A percentile compares a stretch with the other conserved stretches of the same genome.
These are phyloP conservation scores for Hydrozoanthus tunicans DNA, from an alignment of 64 coral and sea anemone genomes.

Conservation along the genomic window DNA sequence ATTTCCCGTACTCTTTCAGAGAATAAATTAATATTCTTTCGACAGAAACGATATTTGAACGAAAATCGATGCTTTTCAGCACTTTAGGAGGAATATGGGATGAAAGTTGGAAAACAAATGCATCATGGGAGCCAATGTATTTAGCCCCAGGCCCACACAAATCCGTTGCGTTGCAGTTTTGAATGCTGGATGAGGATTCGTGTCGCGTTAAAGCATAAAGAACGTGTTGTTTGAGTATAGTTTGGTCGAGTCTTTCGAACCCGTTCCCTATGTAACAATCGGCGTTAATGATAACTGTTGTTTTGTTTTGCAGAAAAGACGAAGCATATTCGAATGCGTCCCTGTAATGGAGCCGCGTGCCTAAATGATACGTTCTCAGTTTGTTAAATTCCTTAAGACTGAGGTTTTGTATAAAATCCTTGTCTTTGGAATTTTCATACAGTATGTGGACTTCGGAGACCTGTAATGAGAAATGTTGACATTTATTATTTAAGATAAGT, in stretches of 20 bases:
- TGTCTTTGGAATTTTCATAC: conserved; percentile 59
- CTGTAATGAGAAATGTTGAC: conserved; percentile 17
- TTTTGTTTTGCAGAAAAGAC: conserved; percentile 58
- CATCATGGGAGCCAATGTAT: conserved; percentile 98
- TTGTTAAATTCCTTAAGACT: conserved; percentile 47
- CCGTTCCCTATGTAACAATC: conserved; percentile 89
- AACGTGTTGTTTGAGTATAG: conserved; percentile 38
- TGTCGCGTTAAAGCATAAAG: conserved; percentile 93
- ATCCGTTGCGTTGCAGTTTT: conserved; percentile 60
- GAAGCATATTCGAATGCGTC: conserved; percentile 84
- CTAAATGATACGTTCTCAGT: conserved; percentile 35
- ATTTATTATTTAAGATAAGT: too few relatives aligned
- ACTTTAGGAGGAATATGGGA: conserved; percentile 54
- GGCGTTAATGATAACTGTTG: conserved; percentile 80
- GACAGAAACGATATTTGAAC: conserved; percentile 74
- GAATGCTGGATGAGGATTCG: conserved; percentile 53
- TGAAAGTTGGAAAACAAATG: conserved; percentile 79
- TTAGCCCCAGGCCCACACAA: conserved; percentile 77
- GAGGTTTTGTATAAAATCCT: conserved; percentile 54
- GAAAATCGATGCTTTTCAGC: conserved; percentile 61
- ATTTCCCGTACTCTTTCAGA: conserved; percentile 64
- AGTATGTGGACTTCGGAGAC: conserved; percentile 78
- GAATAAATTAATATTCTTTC: conserved; percentile 83
- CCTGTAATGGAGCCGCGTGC: conserved; percentile 71
- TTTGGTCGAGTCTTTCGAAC: conserved; percentile 67